Percentiles rank a stretch among this genome's conserved stretches.
Evolutionary conservation across 2,113 vertebrate genomes (phyloP).

Genomic region (pig (Sus scrofa)): DNA sequence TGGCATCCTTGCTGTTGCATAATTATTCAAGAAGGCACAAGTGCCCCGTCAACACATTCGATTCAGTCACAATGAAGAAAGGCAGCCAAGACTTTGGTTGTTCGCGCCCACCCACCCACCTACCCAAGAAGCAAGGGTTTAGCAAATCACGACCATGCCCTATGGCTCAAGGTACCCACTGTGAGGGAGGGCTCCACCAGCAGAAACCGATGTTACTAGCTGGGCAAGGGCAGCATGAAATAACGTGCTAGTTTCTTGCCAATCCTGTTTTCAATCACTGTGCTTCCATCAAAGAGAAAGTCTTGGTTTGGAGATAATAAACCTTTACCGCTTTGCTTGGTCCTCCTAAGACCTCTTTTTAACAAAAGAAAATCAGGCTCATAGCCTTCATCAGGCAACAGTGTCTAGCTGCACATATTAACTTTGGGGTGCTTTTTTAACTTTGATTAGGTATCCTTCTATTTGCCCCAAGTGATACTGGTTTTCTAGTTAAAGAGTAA

Average conservation of each 20-base stretch:
- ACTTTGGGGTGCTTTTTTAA: background rate
- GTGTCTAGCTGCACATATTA: background rate
- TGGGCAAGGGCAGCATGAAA: background rate
- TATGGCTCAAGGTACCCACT: rapidly evolving
- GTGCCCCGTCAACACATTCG: constrained; percentile 73
- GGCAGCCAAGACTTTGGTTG: constrained; percentile 18
- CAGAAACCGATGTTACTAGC: too few relatives aligned
- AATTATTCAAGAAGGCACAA: constrained; percentile 79
- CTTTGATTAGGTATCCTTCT: background rate
- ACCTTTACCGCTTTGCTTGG: background rate
- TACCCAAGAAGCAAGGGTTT: background rate
- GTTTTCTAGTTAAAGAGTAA: constrained; percentile 39
- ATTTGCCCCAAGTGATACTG: background rate
- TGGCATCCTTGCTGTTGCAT: constrained; percentile 77
- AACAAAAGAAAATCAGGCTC: background rate
- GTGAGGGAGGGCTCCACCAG: background rate
- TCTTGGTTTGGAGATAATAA: background rate
- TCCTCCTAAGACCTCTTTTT: background rate
- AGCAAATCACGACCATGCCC: background rate
- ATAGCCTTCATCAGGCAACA: background rate
- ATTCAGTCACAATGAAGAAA: constrained; percentile 67
- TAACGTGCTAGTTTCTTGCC: background rate
- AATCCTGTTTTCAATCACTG: background rate
- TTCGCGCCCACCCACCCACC: background rate
- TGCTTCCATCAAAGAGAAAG: background rate